Conservation (phyloP, 1,140 invertebrate genomes). For the Tribolium castaneum region DNA sequence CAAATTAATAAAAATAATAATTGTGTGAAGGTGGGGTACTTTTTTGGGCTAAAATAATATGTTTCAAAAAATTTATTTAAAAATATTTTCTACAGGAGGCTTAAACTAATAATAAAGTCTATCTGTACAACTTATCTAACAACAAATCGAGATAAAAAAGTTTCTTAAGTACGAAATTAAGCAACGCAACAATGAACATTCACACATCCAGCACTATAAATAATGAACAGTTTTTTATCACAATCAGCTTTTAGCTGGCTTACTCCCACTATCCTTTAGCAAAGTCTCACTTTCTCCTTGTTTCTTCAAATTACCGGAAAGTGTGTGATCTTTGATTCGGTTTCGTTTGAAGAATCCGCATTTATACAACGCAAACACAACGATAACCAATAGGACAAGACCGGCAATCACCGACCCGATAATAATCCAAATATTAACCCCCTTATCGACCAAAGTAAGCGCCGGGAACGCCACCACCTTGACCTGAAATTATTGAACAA, state of each 20-base stretch:
- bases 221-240: not conserved
- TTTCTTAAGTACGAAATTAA: not conserved
- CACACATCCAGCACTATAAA: not conserved
- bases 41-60: not conserved
- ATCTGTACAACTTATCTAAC: not conserved
- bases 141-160: not conserved
- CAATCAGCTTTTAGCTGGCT: not conserved
- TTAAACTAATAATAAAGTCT: not conserved
- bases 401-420: slow-evolving; percentile 83
- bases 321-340: slow-evolving; percentile 80
- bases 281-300: slow-evolving; percentile 63
- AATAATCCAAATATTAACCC: slow-evolving; percentile 85
- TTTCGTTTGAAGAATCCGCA: slow-evolving; percentile 90
- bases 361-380: slow-evolving; percentile 85
- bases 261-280: slow-evolving; percentile 35
- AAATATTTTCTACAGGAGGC: not conserved
- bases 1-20: not conserved
- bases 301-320: slow-evolving; percentile 85
- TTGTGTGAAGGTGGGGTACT: not conserved
- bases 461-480: slow-evolving; percentile 85
- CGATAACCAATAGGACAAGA: slow-evolving; percentile 79
- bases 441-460: slow-evolving; percentile 72
- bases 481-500: slow-evolving; percentile 69
- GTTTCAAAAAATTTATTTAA: not conserved
- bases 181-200: not conserved